Evolutionary conservation across 2,113 vertebrate genomes (phyloP), one percentile per base, ranked within the genome.

Genomic region (Telmatochromis sp.): DNA sequence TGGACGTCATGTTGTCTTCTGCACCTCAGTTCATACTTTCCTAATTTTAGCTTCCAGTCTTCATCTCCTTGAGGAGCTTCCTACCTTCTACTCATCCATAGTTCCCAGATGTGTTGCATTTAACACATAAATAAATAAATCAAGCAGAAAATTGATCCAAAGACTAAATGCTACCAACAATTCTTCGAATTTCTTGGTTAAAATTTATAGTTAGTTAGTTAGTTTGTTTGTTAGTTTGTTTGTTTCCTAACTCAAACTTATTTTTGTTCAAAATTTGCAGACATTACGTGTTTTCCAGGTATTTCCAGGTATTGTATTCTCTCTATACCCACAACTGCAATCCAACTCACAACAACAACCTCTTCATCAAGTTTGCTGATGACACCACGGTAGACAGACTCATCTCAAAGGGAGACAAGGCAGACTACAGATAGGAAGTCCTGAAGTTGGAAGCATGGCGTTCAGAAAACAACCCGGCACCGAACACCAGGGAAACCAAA

Each of bases 151-250:
- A 40, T 68, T 40, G 11, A n/a, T 37, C 4, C 19, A 68, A 40
- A 68, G 19, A 68, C 19, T 40, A 68, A 40, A 68, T 37, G 19
- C 19, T 68, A 40, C 8, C 11, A 21, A 21, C 21, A 40, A 21
- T 21, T 21, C 7, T 68, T 68, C 1, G 0, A 68, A 37, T 68
- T 40, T 68, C 11, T 9, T 21, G 3, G 7, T 14, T 68, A 5
- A 40, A 21, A 68, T 37, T 68, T 12, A 19, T 63, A 63, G 28
- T 63, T 63, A 33, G 57, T 65, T 37, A 13, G 19, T 68, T 65
- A 0, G 28, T 33, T 28, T 9, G 26, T 33, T 5, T 5, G 10
- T n/a, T 12, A 3, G 17, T 60, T 33, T 1, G 15, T 19, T 4
- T 33, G 31, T 65, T 37, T 37, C 33, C 33, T 65, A 65, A 13